Base-by-base conservation (phyloP, 2,888 invertebrate genomes). In the Eugnorisma glareosa region DNA sequence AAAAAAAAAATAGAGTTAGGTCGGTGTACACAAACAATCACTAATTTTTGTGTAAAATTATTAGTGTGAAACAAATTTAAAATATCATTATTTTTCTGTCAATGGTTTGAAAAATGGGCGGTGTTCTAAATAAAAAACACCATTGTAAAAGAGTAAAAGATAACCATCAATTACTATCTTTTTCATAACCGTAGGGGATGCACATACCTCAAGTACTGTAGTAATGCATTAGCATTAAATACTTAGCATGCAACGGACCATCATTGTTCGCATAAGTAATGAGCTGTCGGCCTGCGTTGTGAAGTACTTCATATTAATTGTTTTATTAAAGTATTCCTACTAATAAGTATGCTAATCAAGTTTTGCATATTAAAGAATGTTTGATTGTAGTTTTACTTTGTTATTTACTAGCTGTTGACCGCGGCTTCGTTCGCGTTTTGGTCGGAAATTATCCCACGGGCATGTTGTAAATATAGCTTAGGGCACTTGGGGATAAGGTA, bases 191-290 rank as follows among this genome's bases (percentile, higher is more conserved):
- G 6, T 57, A 68, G 61, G 10, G 51, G 13, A 61, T 54, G 59
- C 61, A 59, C 28, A 37, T 31, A 67, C 28, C 54, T 15, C 6
- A 31, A 66, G 66, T 73, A 63, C 18, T 72, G 45, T 70, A 64
- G 54, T 18, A 61, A 45, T 45, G 43, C 35, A 79, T 82, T 82
- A 59, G 78, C 78, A 84, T 80, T 83, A 57, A 40, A 75, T 78
- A 82, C 57, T 84, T 86, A 68, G 83, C 76, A 87, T 85, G 87
- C 88, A 85, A 73, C 43, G 6, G 45, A 64, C 69, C 28, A 43
- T 7, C n/a, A 6, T 43, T 67, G 74, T 73, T 64, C 40, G 80
- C 87, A 86, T 87, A 63, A 48, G 11, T 73, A 86, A 88, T 86
- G 71, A 86, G 54, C 21, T 13, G 63, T 43, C 63, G 28, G 78